Base-by-base conservation (phyloP, 2,113 vertebrate species). In the Poeciliopsis prolifica region DNA sequence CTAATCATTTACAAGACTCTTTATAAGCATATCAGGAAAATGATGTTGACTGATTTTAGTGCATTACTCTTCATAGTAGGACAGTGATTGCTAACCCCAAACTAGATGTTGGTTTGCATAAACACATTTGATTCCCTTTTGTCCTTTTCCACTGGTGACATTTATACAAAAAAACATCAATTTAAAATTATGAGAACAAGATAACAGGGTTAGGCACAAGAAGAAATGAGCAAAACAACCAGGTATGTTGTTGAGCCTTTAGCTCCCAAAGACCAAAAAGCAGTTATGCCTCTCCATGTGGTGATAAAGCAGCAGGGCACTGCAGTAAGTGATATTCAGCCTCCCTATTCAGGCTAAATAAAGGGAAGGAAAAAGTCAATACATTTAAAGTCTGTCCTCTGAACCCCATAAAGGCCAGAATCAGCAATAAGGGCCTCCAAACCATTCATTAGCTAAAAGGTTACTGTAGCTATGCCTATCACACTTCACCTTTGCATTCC, bases 391-490 rank as follows among this genome's bases (percentile, higher is more conserved):
- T 5, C 40, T 71, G 64, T 79, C 79, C 79, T 83, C 74, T 88
- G 77, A 86, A 86, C 78, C 80, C 42, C 4, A 1, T 64, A 88
- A 90, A 89, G 81, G 86, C 85, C 80, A 85, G 17, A 8, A 72
- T 7, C 64, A 86, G 70, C 44, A 44, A 74, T 72, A 87, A 28
- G 54, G 82, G 68, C 68, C 85, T 85, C 76, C 62, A 77, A 78
- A 82, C 84, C 72, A 70, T 63, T 90, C 87, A 91, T 87, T 91
- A 88, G 65, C 83, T 75, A 68, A 89, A 90, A 88, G 86, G 87
- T 89, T 88, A 86, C 82, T 29, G 19, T 64, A 72, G 68, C 74
- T 79, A 30, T 62, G 71, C 71, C 61, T 75, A 83, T 83, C 71
- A 86, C 85, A 79, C 61, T 22, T 85, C 77, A 78, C 61, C 85